A percentile compares a stretch with the other conserved stretches of the same genome.
These are phyloP conservation scores for Arctopsyche grandis DNA, from an alignment of 1,140 invertebrate species.

Conservation along the genomic window DNA sequence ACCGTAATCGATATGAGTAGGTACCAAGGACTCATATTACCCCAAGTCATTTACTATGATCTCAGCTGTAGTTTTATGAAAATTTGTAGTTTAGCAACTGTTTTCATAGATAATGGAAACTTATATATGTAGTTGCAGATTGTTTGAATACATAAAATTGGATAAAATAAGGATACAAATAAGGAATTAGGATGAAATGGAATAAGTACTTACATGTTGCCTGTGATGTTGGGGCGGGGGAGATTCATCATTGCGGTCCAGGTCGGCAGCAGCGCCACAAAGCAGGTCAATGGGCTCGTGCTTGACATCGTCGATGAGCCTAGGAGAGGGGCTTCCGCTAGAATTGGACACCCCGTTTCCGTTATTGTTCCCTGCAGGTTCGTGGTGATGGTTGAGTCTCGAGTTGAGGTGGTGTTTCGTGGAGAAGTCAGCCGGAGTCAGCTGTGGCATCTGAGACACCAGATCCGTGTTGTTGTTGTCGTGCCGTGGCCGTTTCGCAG, in stretches of 20 bases:
- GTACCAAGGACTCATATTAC: too few relatives aligned
- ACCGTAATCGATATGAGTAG: too few relatives aligned
- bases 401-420: constrained; percentile 70
- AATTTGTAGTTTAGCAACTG: too few relatives aligned
- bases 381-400: constrained; percentile 57
- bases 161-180: too few relatives aligned
- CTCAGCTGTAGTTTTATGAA: too few relatives aligned
- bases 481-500: constrained; percentile 67
- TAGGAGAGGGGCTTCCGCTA: constrained; percentile 59
- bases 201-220: constrained; percentile 73
- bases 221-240: constrained; percentile 73
- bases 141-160: too few relatives aligned
- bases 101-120: too few relatives aligned
- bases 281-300: constrained; percentile 82
- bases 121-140: too few relatives aligned
- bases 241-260: constrained; percentile 73
- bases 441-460: constrained; percentile 58
- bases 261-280: constrained; percentile 72
- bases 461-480: constrained; percentile 70
- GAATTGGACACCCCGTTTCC: constrained; percentile 71
- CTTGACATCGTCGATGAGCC: constrained; percentile 75
- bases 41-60: too few relatives aligned
- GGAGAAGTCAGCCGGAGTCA: constrained; percentile 77
- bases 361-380: constrained; percentile 64
- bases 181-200: not conserved